A percentile compares a stretch with the other conserved stretches of the same genome.
Conservation (phyloP, 64 coral and sea anemone species). For the Dendrophyllia cribrosa region DNA sequence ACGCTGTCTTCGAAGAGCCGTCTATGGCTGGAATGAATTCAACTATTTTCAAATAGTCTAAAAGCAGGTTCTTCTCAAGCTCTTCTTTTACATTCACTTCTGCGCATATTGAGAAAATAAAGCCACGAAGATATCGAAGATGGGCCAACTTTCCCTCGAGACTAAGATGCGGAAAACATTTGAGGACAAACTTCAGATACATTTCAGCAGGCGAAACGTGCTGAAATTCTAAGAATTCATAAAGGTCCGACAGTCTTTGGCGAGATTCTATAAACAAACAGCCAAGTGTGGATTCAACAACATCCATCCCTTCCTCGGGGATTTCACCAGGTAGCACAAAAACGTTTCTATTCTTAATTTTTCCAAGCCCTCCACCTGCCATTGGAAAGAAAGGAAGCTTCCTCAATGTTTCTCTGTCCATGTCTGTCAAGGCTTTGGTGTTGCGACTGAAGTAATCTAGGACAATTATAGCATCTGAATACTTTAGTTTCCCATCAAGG, state of each 20-base stretch:
- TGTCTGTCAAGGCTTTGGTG: not conserved
- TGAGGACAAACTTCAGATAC: conserved; percentile 38
- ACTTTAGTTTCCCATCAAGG: not conserved
- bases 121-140: conserved; percentile 10
- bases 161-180: conserved; percentile 31
- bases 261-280: conserved; percentile 28
- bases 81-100: not conserved
- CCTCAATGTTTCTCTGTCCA: conserved; percentile 22
- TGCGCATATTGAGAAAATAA: not conserved
- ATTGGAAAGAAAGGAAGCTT: conserved; percentile 29
- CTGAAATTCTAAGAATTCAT: conserved; percentile 6
- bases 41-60: conserved; percentile 9
- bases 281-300: conserved; percentile 6
- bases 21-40: conserved; percentile 4
- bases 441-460: conserved; percentile 25
- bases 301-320: conserved; percentile 10
- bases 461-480: not conserved
- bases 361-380: not conserved
- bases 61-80: not conserved
- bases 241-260: not conserved
- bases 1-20: conserved; percentile 19
- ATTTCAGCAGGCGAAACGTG: not conserved
- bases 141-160: conserved; percentile 25
- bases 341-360: not conserved
- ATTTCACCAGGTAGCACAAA: conserved; percentile 13